Evolutionary conservation across 2,797 vertebrate species (phyloP).

Genomic region (Sebastes vulpes): DNA sequence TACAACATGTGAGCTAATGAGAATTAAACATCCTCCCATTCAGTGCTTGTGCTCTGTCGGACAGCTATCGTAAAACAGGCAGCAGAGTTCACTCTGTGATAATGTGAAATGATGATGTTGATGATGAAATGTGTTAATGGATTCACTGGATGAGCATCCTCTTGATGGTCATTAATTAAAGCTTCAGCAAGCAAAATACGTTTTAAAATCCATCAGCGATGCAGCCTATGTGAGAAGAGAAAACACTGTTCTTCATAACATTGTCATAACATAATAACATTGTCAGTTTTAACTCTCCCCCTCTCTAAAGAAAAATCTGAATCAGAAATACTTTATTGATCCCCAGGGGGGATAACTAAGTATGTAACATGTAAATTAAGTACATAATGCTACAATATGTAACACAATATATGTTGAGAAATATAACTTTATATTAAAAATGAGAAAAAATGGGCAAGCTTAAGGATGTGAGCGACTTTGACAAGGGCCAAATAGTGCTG

Average conservation of each 20-base stretch:
- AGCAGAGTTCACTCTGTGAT: background rate
- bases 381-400: too few species aligned
- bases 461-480: too few species aligned
- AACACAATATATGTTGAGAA: too few species aligned
- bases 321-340: background rate
- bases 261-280: background rate
- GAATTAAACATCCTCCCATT: background rate
- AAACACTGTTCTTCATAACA: background rate
- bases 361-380: too few species aligned
- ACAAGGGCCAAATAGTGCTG: too few species aligned
- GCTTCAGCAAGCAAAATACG: background rate
- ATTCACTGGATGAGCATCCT: background rate
- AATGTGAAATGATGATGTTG: too few species aligned
- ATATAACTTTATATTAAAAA: too few species aligned
- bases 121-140: background rate
- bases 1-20: background rate
- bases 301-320: background rate
- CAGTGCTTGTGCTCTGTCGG: background rate
- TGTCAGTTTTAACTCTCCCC: background rate
- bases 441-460: too few species aligned
- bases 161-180: background rate
- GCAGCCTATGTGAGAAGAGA: accelerated
- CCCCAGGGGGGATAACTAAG: too few species aligned
- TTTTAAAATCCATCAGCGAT: background rate
- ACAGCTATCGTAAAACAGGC: background rate